Conservation (phyloP, 2,888 invertebrate species). For the Ypsolopha scabrella region DNA sequence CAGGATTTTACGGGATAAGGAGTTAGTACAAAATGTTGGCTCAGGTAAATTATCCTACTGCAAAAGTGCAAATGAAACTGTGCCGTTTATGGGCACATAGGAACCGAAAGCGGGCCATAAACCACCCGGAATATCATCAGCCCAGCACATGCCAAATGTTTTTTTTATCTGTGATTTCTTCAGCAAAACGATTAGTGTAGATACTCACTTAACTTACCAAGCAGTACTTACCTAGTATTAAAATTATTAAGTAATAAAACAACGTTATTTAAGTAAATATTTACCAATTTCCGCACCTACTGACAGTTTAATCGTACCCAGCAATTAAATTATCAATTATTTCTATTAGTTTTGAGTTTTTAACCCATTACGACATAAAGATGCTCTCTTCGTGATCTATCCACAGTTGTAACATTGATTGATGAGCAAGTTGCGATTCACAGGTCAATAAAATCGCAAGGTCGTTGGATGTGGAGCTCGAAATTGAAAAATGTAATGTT, state of each 20-base stretch:
- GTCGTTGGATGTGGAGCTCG: constrained; percentile 6
- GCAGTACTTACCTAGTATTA: neutral
- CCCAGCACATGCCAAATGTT: too few relatives aligned
- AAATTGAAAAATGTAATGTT: neutral
- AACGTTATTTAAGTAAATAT: neutral
- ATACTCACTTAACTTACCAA: too few relatives aligned
- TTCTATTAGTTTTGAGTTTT: too few relatives aligned
- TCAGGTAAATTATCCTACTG: too few relatives aligned
- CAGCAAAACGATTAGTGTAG: too few relatives aligned
- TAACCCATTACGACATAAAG: neutral
- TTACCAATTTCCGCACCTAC: neutral
- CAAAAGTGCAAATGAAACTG: too few relatives aligned
- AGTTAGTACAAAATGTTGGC: too few relatives aligned
- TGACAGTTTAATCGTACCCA: neutral
- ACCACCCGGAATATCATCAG: too few relatives aligned
- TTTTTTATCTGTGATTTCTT: too few relatives aligned
- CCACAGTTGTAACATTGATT: neutral
- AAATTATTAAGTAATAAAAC: neutral
- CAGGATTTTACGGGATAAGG: too few relatives aligned
- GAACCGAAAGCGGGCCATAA: too few relatives aligned
- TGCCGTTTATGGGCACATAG: too few relatives aligned
- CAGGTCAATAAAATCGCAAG: constrained; percentile 13
- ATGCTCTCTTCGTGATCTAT: neutral
- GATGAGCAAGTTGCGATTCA: neutral
- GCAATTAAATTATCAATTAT: neutral